These are phyloP conservation scores for Podarcis siculus DNA, from an alignment of 2,797 vertebrate genomes.

Conservation along the genomic window DNA sequence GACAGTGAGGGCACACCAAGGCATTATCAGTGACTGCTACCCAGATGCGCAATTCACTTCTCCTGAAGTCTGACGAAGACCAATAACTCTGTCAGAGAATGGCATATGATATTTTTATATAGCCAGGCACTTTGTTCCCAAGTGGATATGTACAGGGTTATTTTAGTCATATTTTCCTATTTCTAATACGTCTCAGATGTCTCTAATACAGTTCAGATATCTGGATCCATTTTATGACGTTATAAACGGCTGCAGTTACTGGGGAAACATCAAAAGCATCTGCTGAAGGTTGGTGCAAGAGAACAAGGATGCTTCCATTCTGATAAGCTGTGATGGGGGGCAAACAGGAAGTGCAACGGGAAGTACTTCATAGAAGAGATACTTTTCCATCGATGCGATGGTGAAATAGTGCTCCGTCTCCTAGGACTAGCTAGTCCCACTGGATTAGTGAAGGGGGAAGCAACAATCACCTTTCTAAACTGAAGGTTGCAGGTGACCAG, in stretches of 20 bases:
- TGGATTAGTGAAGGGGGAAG: not conserved
- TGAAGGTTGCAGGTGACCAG: not conserved
- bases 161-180: conserved; percentile 4
- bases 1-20: not conserved
- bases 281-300: not conserved
- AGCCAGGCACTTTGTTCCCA: not conserved
- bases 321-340: not conserved
- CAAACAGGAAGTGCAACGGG: not conserved
- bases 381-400: not conserved
- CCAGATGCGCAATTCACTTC: not conserved
- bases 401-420: not conserved
- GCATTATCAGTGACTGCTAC: not conserved
- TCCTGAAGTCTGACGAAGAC: not conserved
- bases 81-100: not conserved
- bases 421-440: not conserved
- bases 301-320: not conserved
- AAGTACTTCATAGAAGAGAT: not conserved
- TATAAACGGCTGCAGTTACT: conserved; percentile 13
- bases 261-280: conserved; percentile 1
- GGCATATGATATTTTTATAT: not conserved
- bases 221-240: not conserved
- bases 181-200: conserved; percentile 12
- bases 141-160: not conserved
- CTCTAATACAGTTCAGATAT: conserved; percentile 3
- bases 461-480: not conserved